Conservation (phyloP, 2,888 invertebrate species). For the Parochlus steinenii region DNA sequence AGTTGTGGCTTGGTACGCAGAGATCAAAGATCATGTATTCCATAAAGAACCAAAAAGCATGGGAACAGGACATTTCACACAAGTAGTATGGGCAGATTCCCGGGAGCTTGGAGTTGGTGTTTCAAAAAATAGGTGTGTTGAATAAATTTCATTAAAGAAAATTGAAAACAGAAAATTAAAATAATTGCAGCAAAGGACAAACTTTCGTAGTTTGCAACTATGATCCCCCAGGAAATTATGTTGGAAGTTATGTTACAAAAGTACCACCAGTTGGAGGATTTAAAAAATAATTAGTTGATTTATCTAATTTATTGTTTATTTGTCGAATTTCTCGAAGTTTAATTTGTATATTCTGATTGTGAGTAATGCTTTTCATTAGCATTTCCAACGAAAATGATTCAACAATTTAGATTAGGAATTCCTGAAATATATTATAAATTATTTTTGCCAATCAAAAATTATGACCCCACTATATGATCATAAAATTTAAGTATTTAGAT, state of each 20-base stretch:
- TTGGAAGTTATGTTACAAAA: conserved; percentile 55
- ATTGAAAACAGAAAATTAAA: conserved; percentile 49
- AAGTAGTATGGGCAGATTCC: conserved; percentile 62
- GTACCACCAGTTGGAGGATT: conserved; percentile 43
- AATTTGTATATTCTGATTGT: no score
- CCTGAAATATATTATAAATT: no score
- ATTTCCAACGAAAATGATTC: no score
- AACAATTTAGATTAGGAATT: no score
- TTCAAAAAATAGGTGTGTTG: conserved; percentile 45
- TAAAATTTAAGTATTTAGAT: no score
- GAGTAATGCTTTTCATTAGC: no score
- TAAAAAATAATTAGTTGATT: no score
- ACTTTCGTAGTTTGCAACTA: conserved; percentile 82
- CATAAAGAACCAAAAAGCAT: conserved; percentile 45
- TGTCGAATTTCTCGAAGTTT: no score
- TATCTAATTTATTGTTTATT: no score
- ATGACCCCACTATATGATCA: no score
- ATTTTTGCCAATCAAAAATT: no score
- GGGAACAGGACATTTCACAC: conserved; percentile 63
- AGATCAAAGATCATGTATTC: conserved; percentile 43
- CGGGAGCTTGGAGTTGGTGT: conserved; percentile 59
- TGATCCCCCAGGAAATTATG: conserved; percentile 75
- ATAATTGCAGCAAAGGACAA: conserved; percentile 47
- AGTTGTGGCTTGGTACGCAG: conserved; percentile 53
- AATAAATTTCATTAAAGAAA: conserved; percentile 55